Conservation (phyloP, 1,140 invertebrate species). For the Choristoneura fumiferana region DNA sequence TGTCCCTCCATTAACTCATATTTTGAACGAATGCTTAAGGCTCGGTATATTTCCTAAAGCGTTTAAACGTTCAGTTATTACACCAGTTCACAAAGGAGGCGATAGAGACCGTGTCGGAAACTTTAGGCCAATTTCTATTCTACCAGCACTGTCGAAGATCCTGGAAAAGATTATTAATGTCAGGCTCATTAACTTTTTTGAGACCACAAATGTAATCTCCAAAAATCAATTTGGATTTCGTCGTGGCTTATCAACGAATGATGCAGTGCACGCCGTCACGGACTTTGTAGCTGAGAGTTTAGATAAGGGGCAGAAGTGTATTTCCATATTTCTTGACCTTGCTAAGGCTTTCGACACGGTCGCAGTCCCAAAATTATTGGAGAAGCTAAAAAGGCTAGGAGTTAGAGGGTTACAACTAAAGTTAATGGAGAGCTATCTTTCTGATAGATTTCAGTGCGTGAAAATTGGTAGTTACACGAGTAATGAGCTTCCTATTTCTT, state of each 20-base stretch:
- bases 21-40: not conserved
- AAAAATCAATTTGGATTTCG: constrained; percentile 1
- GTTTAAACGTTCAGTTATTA: not conserved
- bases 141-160: not conserved
- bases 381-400: too few relatives aligned
- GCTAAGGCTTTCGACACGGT: too few relatives aligned
- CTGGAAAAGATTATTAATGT: not conserved
- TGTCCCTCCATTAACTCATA: not conserved
- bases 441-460: too few relatives aligned
- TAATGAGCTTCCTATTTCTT: too few relatives aligned
- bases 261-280: not conserved
- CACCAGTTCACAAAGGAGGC: not conserved
- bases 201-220: not conserved
- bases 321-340: too few relatives aligned
- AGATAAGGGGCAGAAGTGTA: too few relatives aligned
- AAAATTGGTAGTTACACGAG: too few relatives aligned
- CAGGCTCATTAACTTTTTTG: not conserved
- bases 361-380: too few relatives aligned
- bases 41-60: not conserved
- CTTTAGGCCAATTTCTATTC: not conserved
- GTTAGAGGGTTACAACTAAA: too few relatives aligned
- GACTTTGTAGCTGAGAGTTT: not conserved
- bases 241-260: not conserved
- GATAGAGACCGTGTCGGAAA: not conserved
- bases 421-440: too few relatives aligned